Evolutionary conservation across 2,888 invertebrate genomes (phyloP), one percentile per base, ranked within the genome.

Genomic region (Chorisops tibialis): DNA sequence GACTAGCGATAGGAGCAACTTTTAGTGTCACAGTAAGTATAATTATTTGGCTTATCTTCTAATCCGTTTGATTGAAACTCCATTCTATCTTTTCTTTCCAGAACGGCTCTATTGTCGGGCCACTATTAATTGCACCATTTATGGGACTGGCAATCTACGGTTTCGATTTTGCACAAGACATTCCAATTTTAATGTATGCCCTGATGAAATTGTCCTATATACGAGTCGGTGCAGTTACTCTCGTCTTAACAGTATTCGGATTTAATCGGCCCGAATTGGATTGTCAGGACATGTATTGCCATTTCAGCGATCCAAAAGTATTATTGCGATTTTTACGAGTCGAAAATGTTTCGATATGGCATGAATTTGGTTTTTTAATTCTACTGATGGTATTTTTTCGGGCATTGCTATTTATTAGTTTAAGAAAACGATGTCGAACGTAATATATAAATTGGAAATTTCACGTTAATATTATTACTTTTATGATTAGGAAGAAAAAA

Each of bases 1-100:
- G 91, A 0, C 72, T 91, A 64, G 84, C 89, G 0, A 88, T 92
- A 68, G 91, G 91, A 56, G 84, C 87, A 3, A 77, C 85, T 9
- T 87, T 87, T 67, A 86, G 80, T 71, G 81, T 87, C 60, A 82
- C 83, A 68, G 87, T 87, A 71, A 81, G 82, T 79, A 14, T 16
- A 21, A 18, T 11, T n/a, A 41, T 11, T 41, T 41, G n/a, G 14
- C 5, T 5, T n/a, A 11, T 41, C 41, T 41, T 41, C 14, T 9
- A 35, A 35, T 35, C 6, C 4, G 16, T 14, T 45, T 3, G 19
- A 45, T 11, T 45, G 14, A 16, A 45, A 11, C 19, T 16, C 4
- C n/a, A 22, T 12, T 37, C 24, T 37, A 37, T 9, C 11, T 49
- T 39, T 56, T 19, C 47, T 64, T 80, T 79, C 7, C 79, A 87